Percentiles rank a stretch among this genome's conserved stretches.
Evolutionary conservation across 2,113 vertebrate species (phyloP).

Genomic region (Myotis brandtii): DNA sequence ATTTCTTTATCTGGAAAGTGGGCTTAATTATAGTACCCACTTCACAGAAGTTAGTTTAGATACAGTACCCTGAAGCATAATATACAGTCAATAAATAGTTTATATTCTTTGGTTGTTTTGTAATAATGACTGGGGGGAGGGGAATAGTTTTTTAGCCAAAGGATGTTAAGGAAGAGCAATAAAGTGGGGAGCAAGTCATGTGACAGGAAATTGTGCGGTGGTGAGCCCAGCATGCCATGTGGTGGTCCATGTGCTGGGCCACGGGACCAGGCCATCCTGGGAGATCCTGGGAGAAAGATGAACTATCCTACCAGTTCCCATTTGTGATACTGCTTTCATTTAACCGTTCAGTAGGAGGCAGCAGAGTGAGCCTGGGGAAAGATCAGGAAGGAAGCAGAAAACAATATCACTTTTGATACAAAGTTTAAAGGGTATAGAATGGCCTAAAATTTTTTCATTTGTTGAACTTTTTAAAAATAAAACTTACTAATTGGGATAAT

Average conservation of each 20-base stretch:
- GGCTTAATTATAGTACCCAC: not conserved
- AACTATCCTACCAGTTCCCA: not conserved
- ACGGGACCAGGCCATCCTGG: not conserved
- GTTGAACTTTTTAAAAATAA: constrained; percentile 2
- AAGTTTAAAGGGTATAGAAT: not conserved
- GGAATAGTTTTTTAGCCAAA: not conserved
- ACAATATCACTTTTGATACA: not conserved
- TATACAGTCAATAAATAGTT: not conserved
- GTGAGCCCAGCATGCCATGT: not conserved
- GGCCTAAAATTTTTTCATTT: not conserved
- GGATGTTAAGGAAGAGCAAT: not conserved
- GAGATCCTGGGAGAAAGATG: not conserved
- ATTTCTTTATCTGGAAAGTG: not conserved
- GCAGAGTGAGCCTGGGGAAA: not conserved
- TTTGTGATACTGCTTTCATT: not conserved
- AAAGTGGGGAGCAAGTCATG: not conserved
- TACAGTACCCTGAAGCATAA: not conserved
- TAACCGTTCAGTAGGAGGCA: not conserved
- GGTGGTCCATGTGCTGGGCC: accelerated
- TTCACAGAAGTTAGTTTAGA: not conserved
- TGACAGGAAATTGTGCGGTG: not conserved
- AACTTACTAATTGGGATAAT: not conserved
- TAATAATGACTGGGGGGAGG: not conserved
- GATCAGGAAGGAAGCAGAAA: not conserved
- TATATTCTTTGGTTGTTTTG: not conserved